phyloP scores from a whole-genome alignment of 2,888 invertebrate genomes.

The Leucozona laternaria region DNA sequence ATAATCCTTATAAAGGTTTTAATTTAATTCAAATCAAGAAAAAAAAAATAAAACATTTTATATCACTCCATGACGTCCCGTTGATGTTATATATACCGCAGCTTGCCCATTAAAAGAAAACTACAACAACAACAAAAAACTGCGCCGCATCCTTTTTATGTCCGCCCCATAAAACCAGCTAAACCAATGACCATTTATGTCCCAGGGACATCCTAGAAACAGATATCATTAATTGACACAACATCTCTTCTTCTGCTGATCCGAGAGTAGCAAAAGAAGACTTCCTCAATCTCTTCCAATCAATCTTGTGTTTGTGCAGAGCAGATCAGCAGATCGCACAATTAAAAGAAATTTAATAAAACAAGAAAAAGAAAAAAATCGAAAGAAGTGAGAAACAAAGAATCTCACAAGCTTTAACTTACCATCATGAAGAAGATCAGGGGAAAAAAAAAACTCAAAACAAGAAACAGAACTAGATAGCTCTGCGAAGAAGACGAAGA shows the following conservation, averaged over 20 bases:
- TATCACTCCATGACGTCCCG: constrained; percentile 22
- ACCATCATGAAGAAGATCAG: constrained; percentile 58
- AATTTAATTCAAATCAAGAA: constrained; percentile 27
- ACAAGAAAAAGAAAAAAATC: neutral
- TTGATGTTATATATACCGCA: constrained; percentile 2
- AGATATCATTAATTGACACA: constrained; percentile 69
- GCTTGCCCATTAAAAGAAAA: neutral
- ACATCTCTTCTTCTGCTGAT: constrained; percentile 37
- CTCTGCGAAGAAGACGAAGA: neutral
- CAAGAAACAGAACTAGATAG: neutral
- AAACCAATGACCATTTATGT: constrained; percentile 54
- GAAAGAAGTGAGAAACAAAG: constrained; percentile 26
- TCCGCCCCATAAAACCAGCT: constrained; percentile 45
- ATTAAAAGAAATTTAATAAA: constrained; percentile 68
- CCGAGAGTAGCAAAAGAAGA: constrained; percentile 18
- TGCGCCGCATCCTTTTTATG: constrained; percentile 8
- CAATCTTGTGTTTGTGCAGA: constrained; percentile 44
- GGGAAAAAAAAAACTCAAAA: constrained; percentile 5
- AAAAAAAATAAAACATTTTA: constrained; percentile 4
- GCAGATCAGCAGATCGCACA: constrained; percentile 49
- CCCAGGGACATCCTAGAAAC: constrained; percentile 51
- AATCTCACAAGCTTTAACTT: constrained; percentile 50
- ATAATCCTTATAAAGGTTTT: constrained; percentile 29
- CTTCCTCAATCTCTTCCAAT: constrained; percentile 67
- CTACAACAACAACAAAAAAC: neutral